phyloP scores from a whole-genome alignment of 2,888 invertebrate genomes.

The Holacanthella duospinosa region DNA sequence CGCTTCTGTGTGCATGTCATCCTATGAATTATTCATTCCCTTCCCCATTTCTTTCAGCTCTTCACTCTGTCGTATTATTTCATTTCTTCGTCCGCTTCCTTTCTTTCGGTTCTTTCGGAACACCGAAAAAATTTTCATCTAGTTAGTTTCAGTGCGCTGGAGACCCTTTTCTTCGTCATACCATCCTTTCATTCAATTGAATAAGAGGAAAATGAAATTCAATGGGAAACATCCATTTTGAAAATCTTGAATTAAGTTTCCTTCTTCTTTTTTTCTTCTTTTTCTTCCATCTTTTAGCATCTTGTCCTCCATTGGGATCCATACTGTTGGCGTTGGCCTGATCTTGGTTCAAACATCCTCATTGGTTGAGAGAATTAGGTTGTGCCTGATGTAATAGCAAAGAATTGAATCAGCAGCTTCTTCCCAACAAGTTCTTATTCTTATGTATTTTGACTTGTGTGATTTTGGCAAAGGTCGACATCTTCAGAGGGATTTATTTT shows the following conservation, averaged over 20 bases:
- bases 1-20: conserved; percentile 26
- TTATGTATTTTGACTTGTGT: too few relatives aligned
- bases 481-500: not conserved
- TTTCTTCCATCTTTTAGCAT: not conserved
- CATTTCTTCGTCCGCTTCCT: conserved; percentile 3
- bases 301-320: too few relatives aligned
- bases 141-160: not conserved
- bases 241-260: not conserved
- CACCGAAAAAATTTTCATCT: not conserved
- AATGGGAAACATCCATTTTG: not conserved
- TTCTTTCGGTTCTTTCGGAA: not conserved
- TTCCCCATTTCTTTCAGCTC: conserved; percentile 2
- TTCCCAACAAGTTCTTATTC: too few relatives aligned
- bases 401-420: too few relatives aligned
- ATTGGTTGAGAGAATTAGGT: too few relatives aligned
- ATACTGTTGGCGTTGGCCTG: too few relatives aligned
- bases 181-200: not conserved
- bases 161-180: conserved; percentile 1
- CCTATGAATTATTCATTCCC: conserved; percentile 27
- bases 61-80: conserved; percentile 3
- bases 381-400: too few relatives aligned
- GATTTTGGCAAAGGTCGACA: too few relatives aligned
- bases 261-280: not conserved
- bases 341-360: too few relatives aligned
- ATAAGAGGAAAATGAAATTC: conserved; percentile 1